These are phyloP conservation scores for Montifringilla adamsi DNA, from an alignment of 2,113 vertebrate genomes.

Conservation along the genomic window DNA sequence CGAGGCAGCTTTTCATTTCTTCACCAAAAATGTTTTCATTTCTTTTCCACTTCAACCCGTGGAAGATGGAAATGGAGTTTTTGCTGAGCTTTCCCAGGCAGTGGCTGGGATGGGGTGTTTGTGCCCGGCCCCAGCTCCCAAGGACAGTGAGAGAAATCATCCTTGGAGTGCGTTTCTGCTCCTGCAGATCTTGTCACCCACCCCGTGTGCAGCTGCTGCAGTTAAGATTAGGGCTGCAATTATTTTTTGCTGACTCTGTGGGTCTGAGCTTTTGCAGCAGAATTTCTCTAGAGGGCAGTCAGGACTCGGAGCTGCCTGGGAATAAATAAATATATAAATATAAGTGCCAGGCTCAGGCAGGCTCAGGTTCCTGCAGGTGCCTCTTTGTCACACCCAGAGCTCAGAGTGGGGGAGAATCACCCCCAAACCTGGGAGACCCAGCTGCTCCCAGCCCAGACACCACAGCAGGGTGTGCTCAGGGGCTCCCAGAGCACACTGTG, in stretches of 20 bases:
- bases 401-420: neutral
- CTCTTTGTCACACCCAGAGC: neutral
- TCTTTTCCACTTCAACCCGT: accelerated
- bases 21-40: neutral
- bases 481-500: neutral
- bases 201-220: neutral
- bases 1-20: neutral
- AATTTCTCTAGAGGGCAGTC: constrained; percentile 78
- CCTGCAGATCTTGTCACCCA: neutral
- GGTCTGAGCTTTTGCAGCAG: constrained; percentile 58
- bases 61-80: neutral
- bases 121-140: neutral
- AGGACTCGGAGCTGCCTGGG: constrained; percentile 51
- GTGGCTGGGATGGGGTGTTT: neutral
- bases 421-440: neutral
- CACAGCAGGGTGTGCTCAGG: neutral
- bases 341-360: neutral
- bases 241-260: constrained; percentile 67
- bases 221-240: constrained; percentile 15
- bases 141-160: neutral
- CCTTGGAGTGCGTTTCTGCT: neutral
- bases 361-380: neutral
- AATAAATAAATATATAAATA: neutral
- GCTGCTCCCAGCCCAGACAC: neutral
- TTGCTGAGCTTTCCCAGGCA: neutral